Evolutionary conservation across 2,797 vertebrate species (phyloP), one percentile per base, ranked within the genome.

Genomic region (Moxostoma hubbsi): DNA sequence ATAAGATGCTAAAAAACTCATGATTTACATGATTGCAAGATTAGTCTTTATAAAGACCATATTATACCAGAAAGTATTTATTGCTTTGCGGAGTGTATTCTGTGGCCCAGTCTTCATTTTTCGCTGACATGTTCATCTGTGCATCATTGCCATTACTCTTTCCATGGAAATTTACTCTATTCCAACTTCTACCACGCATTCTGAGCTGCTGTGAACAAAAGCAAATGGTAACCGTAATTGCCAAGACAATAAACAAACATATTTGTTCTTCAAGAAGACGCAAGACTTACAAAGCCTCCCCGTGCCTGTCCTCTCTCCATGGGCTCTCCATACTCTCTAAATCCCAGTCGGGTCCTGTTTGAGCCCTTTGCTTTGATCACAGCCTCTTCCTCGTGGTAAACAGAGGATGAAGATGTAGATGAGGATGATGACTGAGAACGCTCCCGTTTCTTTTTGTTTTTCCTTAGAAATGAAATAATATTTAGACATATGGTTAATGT

Each of bases 1-100:
- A 45, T 24, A 11, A 43, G 13, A 36, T 36, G 36, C 36, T 36
- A 36, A 36, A 4, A 36, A 36, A 36, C 36, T 36, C 36, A 4
- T 24, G 24, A 36, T 36, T 36, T 36, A 24, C 4, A 36, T 36
- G 36, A 36, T 36, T 36, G 36, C 46, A 11, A 49, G 24, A 18
- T 36, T 5, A 6, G 6, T 57, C 16, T 43, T 53, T 75, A 13
- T 9, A 76, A 15, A 45, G 4, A 51, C 54, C 54, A 64, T 62
- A 63, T 89, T 94, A 2, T 96, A 99, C 98, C 95, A 97, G 87
- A 90, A 96, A 98, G 92, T 98, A 98, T 84, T 97, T 96, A 91
- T 96, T 97, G 96, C 94, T 97, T 90, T 97, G 98, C 9, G 95
- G 95, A 0, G 95, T 96, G 85, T 95, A 97, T 80, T 98, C 97